Evolutionary conservation across 2,888 invertebrate species (phyloP), one percentile per base, ranked within the genome.

Genomic region (Drosophila formosana): DNA sequence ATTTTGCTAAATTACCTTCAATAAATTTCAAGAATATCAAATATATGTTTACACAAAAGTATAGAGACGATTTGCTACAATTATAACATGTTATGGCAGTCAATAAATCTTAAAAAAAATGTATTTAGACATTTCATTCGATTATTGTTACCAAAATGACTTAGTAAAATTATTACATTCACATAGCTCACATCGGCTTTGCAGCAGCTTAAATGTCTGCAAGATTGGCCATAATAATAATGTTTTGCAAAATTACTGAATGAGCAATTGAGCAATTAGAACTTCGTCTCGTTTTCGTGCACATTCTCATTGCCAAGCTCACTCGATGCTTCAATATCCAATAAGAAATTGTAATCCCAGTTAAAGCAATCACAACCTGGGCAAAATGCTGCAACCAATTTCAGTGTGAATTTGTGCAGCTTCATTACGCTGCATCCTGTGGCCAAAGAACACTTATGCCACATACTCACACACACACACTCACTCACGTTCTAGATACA

Each of bases 401-500:
- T 76, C 34, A 75, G 74, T 75, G 61, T 70, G 68, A 72, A 84
- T 75, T 89, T 89, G 85, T 77, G 77, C 70, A 62, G 89, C 89
- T 88, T 88, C 77, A 84, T 84, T 89, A 84, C 73, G 63, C 41
- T 56, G 62, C 75, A 72, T 71, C 53, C 75, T 55, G 68, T 69
- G 72, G 66, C 66, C 80, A 69, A 45, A 52, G 57, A 73, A 61
- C 49, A 61, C 57, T 62, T 56, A 49, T 47, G 32, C 49, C 49
- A 9, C 32, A 43, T 37, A 61, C 56, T 52, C 63, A 51, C 68
- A 61, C 51, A 49, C 18, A 43, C 34, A 49, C 8, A 25, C 47
- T 6, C 25, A 37, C 32, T 4, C 4, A 25, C 13, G 41, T 4
- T 13, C 32, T 6, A 11, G 43, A 45, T 4, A 45, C 45, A 30